Conservation (phyloP, 1,140 invertebrate genomes). For the Sitobion miscanthi region DNA sequence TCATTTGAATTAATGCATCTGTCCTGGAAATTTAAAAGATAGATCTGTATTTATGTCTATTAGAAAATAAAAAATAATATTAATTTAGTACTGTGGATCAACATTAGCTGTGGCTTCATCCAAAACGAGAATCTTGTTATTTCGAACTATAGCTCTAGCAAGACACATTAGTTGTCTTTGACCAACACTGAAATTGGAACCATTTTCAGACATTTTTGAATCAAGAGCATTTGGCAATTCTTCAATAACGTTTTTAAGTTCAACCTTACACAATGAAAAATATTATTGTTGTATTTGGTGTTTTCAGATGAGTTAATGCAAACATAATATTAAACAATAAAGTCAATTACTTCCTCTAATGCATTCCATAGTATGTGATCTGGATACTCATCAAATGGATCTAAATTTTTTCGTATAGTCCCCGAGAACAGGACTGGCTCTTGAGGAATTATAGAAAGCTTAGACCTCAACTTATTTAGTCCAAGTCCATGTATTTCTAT, state of each 20-base stretch:
- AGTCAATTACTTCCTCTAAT: conserved; percentile 64
- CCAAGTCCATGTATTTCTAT: conserved; percentile 71
- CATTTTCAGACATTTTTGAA: conserved; percentile 65
- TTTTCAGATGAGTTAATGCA: neutral
- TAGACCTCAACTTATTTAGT: conserved; percentile 73
- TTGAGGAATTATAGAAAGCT: conserved; percentile 84
- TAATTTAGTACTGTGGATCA: conserved; percentile 69
- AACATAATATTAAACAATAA: neutral
- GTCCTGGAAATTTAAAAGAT: conserved; percentile 64
- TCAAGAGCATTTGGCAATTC: conserved; percentile 59
- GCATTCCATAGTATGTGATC: conserved; percentile 69
- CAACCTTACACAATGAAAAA: conserved; percentile 57
- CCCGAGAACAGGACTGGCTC: conserved; percentile 59
- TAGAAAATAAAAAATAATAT: neutral
- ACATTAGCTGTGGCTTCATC: conserved; percentile 79
- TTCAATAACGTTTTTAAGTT: conserved; percentile 59
- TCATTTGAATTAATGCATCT: conserved; percentile 73
- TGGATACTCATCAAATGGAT: conserved; percentile 59
- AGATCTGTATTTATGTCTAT: neutral
- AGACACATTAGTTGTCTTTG: conserved; percentile 86
- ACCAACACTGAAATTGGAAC: conserved; percentile 82
- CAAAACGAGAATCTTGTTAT: conserved; percentile 75
- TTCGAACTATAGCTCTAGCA: conserved; percentile 78
- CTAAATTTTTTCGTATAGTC: no score
- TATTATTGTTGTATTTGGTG: neutral